Percentiles rank a stretch among this genome's conserved stretches.
Conservation (phyloP, 1,140 invertebrate genomes). For the Drosophila funebris region DNA sequence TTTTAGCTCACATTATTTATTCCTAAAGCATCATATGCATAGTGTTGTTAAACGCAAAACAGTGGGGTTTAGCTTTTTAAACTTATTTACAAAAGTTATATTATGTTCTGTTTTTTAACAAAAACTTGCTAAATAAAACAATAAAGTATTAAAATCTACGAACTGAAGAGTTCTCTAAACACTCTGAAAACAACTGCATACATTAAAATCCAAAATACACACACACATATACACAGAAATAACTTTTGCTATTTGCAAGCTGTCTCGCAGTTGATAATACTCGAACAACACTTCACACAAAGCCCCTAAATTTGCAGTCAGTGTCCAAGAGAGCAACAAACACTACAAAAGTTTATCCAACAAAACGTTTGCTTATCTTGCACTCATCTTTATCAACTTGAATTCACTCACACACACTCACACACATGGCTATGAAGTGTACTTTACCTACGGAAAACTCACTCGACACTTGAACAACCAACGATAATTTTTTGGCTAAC, state of each 20-base stretch:
- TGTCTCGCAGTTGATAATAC: constrained; percentile 12
- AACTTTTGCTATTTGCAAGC: constrained; percentile 3
- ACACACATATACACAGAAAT: background rate
- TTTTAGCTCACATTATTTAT: too few species aligned
- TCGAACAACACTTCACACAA: constrained; percentile 29
- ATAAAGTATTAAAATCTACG: background rate
- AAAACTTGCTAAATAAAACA: background rate
- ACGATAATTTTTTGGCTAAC: constrained; percentile 72
- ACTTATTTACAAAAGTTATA: too few species aligned
- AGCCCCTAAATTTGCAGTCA: constrained; percentile 22
- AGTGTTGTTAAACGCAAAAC: too few species aligned
- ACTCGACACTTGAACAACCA: constrained; percentile 50
- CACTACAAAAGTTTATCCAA: constrained; percentile 46
- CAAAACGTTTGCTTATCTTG: constrained; percentile 58
- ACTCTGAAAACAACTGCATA: background rate
- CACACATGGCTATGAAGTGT: constrained; percentile 11
- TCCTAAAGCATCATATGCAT: too few species aligned
- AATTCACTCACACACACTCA: constrained; percentile 3
- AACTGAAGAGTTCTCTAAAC: background rate
- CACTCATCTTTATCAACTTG: constrained; percentile 48
- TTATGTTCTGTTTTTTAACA: background rate
- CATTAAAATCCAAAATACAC: background rate
- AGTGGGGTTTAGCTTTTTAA: too few species aligned
- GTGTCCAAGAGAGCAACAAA: constrained; percentile 38
- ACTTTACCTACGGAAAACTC: constrained; percentile 26